These are phyloP conservation scores for Piaya cayana DNA, from an alignment of 2,113 vertebrate species.

Conservation along the genomic window DNA sequence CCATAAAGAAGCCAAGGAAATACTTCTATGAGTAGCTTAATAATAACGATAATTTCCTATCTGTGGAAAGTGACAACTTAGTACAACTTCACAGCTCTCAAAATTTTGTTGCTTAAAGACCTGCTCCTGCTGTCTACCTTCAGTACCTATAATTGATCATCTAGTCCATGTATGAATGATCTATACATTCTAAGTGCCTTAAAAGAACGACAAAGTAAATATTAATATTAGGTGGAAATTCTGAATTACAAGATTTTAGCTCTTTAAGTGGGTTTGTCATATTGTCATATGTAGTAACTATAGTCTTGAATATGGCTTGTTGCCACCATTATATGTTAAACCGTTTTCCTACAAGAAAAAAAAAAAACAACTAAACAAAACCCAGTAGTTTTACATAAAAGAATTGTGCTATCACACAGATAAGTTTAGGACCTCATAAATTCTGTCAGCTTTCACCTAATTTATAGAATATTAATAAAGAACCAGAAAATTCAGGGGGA, in stretches of 20 bases:
- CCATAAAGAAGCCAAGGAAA: not conserved
- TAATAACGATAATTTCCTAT: not conserved
- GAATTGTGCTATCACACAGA: not conserved
- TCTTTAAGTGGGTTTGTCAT: not conserved
- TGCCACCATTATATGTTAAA: not conserved
- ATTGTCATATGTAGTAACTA: not conserved
- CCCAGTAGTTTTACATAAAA: not conserved
- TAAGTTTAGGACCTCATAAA: not conserved
- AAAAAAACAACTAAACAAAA: not conserved
- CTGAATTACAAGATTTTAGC: not conserved
- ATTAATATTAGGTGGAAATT: not conserved
- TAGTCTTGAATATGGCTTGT: not conserved
- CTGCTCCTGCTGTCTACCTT: not conserved
- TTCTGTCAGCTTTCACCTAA: not conserved
- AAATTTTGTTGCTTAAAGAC: not conserved
- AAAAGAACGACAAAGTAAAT: not conserved
- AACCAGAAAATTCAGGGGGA: not conserved
- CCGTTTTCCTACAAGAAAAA: not conserved
- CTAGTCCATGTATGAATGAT: not conserved
- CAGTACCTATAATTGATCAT: not conserved
- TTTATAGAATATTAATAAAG: not conserved
- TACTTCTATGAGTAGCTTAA: not conserved
- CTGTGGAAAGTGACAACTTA: not conserved
- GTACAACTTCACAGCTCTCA: not conserved
- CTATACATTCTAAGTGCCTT: not conserved